These are phyloP conservation scores for Halcyon malimbica DNA, from an alignment of 2,113 vertebrate genomes.

Conservation along the genomic window DNA sequence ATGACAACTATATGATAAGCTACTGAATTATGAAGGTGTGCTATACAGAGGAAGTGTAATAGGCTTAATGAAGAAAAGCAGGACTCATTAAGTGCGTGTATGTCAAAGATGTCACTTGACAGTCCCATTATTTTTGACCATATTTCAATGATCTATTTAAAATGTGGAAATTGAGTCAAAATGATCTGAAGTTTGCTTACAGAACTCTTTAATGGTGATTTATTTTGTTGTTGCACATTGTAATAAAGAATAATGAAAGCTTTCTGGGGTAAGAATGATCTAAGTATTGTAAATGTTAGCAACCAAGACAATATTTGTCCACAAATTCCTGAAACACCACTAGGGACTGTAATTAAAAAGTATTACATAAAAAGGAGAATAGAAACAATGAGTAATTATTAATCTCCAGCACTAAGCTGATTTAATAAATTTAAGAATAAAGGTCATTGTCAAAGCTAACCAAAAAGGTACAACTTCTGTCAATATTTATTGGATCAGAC, in stretches of 20 bases:
- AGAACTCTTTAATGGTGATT: background rate
- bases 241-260: background rate
- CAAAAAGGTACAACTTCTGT: background rate
- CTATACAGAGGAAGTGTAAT: background rate
- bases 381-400: background rate
- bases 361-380: background rate
- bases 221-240: background rate
- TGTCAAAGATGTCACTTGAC: background rate
- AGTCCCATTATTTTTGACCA: background rate
- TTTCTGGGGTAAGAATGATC: background rate
- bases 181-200: background rate
- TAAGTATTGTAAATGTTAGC: background rate
- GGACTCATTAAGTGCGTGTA: background rate
- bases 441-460: conserved; percentile 17
- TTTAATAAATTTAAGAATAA: conserved; percentile 59
- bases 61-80: background rate
- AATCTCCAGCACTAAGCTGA: background rate
- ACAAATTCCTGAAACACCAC: background rate
- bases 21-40: background rate
- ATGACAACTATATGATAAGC: background rate
- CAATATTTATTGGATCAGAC: conserved; percentile 47
- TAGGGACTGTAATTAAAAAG: background rate
- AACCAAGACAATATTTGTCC: background rate
- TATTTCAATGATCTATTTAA: background rate
- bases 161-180: background rate